Conservation (phyloP, 2,113 vertebrate genomes). For the Pholis gunnellus region DNA sequence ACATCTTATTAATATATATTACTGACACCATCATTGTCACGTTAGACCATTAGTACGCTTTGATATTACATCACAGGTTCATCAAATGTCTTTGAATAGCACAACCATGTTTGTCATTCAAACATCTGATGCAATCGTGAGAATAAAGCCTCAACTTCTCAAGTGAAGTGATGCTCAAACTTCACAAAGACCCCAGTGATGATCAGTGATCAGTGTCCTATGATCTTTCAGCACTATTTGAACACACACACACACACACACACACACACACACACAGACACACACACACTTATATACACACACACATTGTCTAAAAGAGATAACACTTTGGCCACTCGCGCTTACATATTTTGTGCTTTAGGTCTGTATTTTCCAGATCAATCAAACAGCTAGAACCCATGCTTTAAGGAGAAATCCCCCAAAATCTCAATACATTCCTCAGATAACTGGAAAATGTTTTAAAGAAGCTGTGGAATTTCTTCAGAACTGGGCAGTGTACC, state of each 20-base stretch:
- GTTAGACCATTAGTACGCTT: constrained; percentile 77
- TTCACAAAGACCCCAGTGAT: constrained; percentile 50
- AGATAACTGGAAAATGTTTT: constrained; percentile 23
- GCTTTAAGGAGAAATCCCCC: constrained; percentile 12
- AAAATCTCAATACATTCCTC: constrained; percentile 26
- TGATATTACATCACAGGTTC: constrained; percentile 65
- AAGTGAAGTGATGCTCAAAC: constrained; percentile 56
- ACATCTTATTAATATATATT: constrained; percentile 74
- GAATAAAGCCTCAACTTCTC: constrained; percentile 52
- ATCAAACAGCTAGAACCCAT: background rate
- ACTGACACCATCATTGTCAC: constrained; percentile 61
- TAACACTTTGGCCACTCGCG: constrained; percentile 56
- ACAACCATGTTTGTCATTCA: constrained; percentile 60
- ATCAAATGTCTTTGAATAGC: constrained; percentile 64
- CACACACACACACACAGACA: constrained; percentile 42
- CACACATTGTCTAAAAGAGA: constrained; percentile 70
- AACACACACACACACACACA: constrained; percentile 46
- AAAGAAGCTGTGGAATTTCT: constrained; percentile 16
- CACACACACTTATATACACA: constrained; percentile 31
- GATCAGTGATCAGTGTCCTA: constrained; percentile 49
- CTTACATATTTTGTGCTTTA: constrained; percentile 53
- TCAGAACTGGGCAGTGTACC: constrained; percentile 7
- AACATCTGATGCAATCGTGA: constrained; percentile 64
- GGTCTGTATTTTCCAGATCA: constrained; percentile 39
- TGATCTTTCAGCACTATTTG: constrained; percentile 68